phyloP scores from a whole-genome alignment of 2,113 vertebrate species.

The Anguilla japonica region DNA sequence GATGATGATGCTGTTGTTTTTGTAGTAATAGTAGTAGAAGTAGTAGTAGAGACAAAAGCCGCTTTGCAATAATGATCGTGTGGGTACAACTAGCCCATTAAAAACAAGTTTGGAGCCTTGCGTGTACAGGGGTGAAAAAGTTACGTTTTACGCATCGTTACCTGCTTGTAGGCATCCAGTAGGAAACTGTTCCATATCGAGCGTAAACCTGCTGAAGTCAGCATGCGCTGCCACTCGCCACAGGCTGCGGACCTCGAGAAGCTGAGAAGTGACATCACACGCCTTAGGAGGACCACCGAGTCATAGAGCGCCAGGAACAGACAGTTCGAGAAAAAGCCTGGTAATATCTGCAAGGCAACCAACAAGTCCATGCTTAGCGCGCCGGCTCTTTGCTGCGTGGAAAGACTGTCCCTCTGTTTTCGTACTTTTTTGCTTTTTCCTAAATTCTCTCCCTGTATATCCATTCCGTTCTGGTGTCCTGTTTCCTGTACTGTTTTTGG shows the following conservation, averaged over 20 bases:
- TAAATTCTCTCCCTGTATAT: conserved; percentile 31
- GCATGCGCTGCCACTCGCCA: conserved; percentile 88
- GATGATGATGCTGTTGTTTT: not conserved
- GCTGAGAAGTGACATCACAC: conserved; percentile 84
- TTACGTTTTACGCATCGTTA: conserved; percentile 53
- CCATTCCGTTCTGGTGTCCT: conserved; percentile 35
- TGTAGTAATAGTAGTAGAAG: not conserved
- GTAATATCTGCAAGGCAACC: conserved; percentile 92
- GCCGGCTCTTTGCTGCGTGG: conserved; percentile 72
- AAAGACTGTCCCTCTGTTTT: conserved; percentile 1
- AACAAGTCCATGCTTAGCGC: conserved; percentile 88
- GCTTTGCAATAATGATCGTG: not conserved
- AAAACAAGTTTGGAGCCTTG: not conserved
- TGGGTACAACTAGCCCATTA: not conserved
- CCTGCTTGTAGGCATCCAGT: conserved; percentile 93
- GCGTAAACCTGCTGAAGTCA: conserved; percentile 91
- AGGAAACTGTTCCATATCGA: conserved; percentile 96
- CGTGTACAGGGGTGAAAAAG: not conserved
- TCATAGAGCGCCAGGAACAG: conserved; percentile 95
- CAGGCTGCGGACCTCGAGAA: conserved; percentile 72
- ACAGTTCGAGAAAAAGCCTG: conserved; percentile 96
- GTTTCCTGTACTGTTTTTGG: not conserved
- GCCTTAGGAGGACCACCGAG: conserved; percentile 90
- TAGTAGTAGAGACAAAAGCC: not conserved
- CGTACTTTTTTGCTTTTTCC: conserved; percentile 20